A percentile compares a stretch with the other conserved stretches of the same genome.
phyloP scores from a whole-genome alignment of 2,113 vertebrate genomes.

The Poeciliopsis occidentalis region DNA sequence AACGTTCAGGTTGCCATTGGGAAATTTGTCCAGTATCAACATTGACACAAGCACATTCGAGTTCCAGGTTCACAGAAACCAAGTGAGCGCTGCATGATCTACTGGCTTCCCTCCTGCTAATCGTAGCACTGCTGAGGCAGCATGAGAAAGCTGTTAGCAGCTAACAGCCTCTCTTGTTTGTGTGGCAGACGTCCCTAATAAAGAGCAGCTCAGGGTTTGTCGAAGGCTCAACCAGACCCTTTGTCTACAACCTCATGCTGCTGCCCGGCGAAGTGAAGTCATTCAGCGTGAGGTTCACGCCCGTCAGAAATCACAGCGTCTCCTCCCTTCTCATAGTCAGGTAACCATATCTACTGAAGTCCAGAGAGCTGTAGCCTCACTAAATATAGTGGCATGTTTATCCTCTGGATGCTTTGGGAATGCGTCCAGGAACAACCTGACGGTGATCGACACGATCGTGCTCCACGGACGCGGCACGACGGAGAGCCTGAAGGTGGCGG shows the following conservation, averaged over 20 bases:
- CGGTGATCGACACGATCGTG: conserved; percentile 90
- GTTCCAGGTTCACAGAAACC: conserved; percentile 93
- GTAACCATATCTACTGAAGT: conserved; percentile 70
- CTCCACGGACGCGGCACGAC: conserved; percentile 92
- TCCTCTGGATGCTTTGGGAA: conserved; percentile 1
- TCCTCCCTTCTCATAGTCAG: conserved; percentile 93
- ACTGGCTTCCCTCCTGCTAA: background rate
- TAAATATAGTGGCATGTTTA: too few relatives aligned
- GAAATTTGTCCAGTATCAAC: conserved; percentile 85
- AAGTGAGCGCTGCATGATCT: conserved; percentile 79
- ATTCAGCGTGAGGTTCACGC: conserved; percentile 90
- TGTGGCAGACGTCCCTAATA: conserved; percentile 82
- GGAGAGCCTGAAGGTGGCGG: conserved; percentile 90
- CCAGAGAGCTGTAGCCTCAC: background rate
- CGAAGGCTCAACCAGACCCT: conserved; percentile 84
- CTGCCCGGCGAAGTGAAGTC: conserved; percentile 91
- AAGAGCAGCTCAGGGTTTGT: conserved; percentile 84
- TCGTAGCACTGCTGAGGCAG: background rate
- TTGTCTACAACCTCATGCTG: conserved; percentile 88
- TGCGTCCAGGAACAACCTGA: conserved; percentile 93
- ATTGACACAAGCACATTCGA: conserved; percentile 88
- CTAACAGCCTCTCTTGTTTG: conserved; percentile 48
- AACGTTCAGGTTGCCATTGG: conserved; percentile 86
- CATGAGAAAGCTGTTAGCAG: conserved; percentile 35
- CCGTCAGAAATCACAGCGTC: conserved; percentile 89